A percentile compares a stretch with the other conserved stretches of the same genome.
Conservation (phyloP, 2,113 vertebrate genomes). For the Astur gentilis region DNA sequence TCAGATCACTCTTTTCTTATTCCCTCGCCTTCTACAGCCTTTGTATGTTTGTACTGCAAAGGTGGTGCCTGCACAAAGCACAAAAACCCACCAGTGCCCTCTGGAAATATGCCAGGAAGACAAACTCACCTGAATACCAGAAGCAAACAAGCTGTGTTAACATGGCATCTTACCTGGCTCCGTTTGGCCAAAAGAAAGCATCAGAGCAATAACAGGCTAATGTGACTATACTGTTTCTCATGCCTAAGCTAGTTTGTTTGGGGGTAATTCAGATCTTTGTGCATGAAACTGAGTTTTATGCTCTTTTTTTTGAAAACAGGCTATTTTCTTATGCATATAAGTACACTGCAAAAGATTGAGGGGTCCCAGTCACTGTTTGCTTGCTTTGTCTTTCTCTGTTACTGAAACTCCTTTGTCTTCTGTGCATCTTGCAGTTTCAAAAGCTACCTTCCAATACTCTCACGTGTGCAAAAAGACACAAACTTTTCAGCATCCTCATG, state of each 20-base stretch:
- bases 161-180: background rate
- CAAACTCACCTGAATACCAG: background rate
- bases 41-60: background rate
- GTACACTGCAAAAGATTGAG: background rate
- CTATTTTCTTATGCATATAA: background rate
- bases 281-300: background rate
- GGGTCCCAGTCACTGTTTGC: background rate
- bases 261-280: background rate
- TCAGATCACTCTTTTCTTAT: background rate
- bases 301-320: background rate
- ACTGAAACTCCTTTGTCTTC: background rate
- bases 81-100: background rate
- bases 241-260: background rate
- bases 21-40: background rate
- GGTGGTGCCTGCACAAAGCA: background rate
- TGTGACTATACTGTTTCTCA: background rate
- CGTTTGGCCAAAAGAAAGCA: background rate
- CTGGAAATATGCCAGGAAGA: background rate
- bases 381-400: background rate
- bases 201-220: background rate
- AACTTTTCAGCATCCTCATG: background rate
- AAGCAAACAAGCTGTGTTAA: background rate
- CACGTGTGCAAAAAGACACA: accelerated
- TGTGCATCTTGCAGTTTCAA: background rate
- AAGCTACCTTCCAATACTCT: background rate